These are phyloP conservation scores for Paracentrotus lividus DNA, from an alignment of 53 echinoderm and acorn worm species.

Conservation along the genomic window DNA sequence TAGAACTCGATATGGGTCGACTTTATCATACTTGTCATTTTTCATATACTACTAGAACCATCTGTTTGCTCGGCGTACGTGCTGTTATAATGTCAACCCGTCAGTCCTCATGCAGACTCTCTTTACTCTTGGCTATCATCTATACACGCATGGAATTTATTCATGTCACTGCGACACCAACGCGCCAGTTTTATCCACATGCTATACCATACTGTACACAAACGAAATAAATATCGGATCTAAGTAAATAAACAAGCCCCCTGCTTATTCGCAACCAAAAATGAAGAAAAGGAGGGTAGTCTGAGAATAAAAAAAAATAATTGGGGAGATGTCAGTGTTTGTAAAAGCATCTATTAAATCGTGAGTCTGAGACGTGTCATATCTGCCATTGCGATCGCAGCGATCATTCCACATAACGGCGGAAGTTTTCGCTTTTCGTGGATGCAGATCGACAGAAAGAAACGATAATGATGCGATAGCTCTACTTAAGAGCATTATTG, in stretches of 20 bases:
- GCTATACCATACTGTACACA: background rate
- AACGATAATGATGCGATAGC: constrained; percentile 33
- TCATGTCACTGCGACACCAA: background rate
- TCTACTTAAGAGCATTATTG: background rate
- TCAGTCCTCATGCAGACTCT: background rate
- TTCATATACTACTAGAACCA: constrained; percentile 21
- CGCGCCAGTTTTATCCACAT: constrained; percentile 3
- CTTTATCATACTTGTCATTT: constrained; percentile 45
- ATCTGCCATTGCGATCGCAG: constrained; percentile 5
- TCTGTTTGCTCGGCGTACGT: constrained; percentile 11
- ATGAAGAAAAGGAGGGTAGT: background rate
- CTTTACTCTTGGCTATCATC: constrained; percentile 1
- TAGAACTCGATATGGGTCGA: background rate
- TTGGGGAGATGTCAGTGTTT: background rate
- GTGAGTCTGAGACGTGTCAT: background rate
- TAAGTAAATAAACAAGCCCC: background rate
- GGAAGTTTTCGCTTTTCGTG: constrained; percentile 1
- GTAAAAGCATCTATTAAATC: constrained; percentile 21
- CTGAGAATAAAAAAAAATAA: too few relatives aligned
- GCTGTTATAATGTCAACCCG: constrained; percentile 12
- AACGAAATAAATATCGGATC: constrained; percentile 45
- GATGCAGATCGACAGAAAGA: background rate
- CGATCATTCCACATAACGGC: constrained; percentile 6
- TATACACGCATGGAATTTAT: background rate
- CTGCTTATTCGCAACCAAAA: background rate